phyloP scores from a whole-genome alignment of 2,113 vertebrate genomes.

The Myocastor coypus region DNA sequence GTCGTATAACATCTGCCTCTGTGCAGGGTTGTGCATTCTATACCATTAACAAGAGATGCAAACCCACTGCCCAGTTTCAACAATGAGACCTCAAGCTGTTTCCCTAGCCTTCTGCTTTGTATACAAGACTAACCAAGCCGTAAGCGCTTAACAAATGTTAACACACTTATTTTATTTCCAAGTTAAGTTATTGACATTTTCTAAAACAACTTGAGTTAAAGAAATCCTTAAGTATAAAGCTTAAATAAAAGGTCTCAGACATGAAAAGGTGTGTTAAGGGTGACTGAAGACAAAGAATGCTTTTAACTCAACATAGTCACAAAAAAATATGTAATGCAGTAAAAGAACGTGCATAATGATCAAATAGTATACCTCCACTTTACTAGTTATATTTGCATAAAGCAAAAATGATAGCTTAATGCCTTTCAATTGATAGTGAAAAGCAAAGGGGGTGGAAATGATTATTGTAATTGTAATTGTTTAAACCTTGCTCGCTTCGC shows the following conservation, averaged over 20 bases:
- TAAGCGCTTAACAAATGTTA: background rate
- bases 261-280: background rate
- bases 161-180: constrained; percentile 17
- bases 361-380: background rate
- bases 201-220: background rate
- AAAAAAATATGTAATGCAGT: constrained; percentile 14
- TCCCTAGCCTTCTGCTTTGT: background rate
- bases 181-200: background rate
- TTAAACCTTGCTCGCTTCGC: background rate
- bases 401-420: constrained; percentile 11
- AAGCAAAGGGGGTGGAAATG: fast-evolving
- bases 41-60: background rate
- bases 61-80: background rate
- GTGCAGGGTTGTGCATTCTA: background rate
- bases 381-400: background rate
- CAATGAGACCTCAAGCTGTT: background rate
- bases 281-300: background rate
- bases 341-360: background rate
- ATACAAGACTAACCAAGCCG: background rate
- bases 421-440: background rate
- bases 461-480: background rate
- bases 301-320: constrained; percentile 2
- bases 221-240: background rate
- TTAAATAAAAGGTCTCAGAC: background rate
- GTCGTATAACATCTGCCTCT: background rate